Conservation (phyloP, 1,140 invertebrate species). For the Euura lappo region DNA sequence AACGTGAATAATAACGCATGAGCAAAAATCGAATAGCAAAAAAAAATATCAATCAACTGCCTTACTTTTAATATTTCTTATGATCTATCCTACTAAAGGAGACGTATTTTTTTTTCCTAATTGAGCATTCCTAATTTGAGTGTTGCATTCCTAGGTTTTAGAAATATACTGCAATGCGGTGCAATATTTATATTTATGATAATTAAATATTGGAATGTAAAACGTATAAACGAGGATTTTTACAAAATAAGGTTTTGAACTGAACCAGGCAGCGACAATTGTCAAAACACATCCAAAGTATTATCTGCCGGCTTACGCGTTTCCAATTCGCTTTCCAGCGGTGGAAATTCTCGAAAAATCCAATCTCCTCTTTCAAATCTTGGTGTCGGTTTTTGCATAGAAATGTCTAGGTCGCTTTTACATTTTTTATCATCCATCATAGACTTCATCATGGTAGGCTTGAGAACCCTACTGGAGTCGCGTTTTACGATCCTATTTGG, state of each 20-base stretch:
- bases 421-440: conserved; percentile 34
- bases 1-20: too few species aligned
- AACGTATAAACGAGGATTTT: background rate
- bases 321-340: conserved; percentile 35
- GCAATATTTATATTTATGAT: background rate
- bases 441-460: conserved; percentile 34
- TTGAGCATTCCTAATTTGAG: too few species aligned
- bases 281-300: conserved; percentile 23
- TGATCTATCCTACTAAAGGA: too few species aligned
- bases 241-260: conserved; percentile 23
- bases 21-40: background rate
- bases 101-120: too few species aligned
- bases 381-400: conserved; percentile 40
- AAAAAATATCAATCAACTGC: background rate
- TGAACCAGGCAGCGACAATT: conserved; percentile 44
- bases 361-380: conserved; percentile 39
- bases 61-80: too few species aligned
- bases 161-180: background rate
- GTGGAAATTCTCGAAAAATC: conserved; percentile 40
- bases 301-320: conserved; percentile 51
- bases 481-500: background rate
- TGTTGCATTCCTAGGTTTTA: background rate
- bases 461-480: conserved; percentile 1
- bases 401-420: conserved; percentile 48
- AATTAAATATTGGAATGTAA: background rate